Evolutionary conservation across 2,113 vertebrate species (phyloP).

Genomic region (Hylia prasina): DNA sequence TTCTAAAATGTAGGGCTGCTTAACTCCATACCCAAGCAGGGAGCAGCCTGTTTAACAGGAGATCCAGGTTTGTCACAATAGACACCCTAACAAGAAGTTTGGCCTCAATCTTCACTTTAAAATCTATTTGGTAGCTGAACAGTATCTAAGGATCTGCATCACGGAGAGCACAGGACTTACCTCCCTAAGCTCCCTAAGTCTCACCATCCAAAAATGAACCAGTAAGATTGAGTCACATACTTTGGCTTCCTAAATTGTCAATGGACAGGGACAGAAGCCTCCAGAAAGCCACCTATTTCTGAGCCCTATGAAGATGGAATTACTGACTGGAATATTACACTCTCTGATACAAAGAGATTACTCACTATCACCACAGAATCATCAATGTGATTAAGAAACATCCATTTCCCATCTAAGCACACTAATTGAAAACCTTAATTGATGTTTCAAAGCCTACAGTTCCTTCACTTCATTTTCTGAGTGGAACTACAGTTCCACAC

Average conservation of each 20-base stretch:
- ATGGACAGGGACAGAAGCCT: not conserved
- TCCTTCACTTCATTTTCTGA: not conserved
- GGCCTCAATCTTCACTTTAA: not conserved
- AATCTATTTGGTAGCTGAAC: not conserved
- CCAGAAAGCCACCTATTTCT: not conserved
- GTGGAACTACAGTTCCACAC: no score
- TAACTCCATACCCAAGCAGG: not conserved
- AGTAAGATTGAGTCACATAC: not conserved
- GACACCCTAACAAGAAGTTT: not conserved
- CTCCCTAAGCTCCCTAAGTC: not conserved
- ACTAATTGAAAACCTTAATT: not conserved
- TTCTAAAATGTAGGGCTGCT: not conserved
- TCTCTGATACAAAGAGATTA: not conserved
- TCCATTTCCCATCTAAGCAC: not conserved
- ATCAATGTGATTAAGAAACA: not conserved
- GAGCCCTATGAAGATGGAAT: not conserved
- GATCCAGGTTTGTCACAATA: not conserved
- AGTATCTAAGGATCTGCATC: not conserved
- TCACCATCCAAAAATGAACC: not conserved
- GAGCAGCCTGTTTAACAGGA: not conserved
- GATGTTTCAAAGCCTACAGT: not conserved
- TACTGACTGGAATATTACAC: not conserved
- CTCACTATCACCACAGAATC: not conserved
- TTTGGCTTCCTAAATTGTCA: not conserved
- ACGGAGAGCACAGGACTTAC: not conserved